A percentile compares a stretch with the other conserved stretches of the same genome.
phyloP scores from a whole-genome alignment of 1,140 invertebrate genomes.

The Cotesia typhae region DNA sequence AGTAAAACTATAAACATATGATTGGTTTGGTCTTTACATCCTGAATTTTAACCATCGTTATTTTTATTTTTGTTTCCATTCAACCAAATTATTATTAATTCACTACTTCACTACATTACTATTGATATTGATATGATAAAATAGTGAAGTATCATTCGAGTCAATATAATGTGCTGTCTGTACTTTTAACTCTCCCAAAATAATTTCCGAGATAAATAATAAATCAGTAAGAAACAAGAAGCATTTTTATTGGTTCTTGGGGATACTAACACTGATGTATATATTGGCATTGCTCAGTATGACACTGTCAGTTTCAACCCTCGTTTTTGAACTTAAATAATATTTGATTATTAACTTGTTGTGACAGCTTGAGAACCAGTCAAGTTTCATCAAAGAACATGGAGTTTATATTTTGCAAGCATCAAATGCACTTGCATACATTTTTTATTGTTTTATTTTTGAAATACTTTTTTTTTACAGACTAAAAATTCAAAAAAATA shows the following conservation, averaged over 20 bases:
- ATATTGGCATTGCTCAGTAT: conserved; percentile 68
- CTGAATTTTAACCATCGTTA: no score
- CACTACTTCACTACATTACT: no score
- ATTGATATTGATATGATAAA: no score
- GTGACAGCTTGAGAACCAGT: conserved; percentile 15
- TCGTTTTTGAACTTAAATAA: conserved; percentile 39
- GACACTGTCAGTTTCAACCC: conserved; percentile 65
- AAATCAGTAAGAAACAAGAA: not conserved
- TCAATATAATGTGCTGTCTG: no score
- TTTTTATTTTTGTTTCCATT: no score
- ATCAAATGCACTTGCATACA: no score
- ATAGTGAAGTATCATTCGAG: no score
- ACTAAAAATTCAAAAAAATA: not conserved
- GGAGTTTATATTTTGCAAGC: not conserved
- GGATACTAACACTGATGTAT: conserved; percentile 66
- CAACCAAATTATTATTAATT: no score
- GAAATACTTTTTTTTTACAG: not conserved
- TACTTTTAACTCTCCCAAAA: no score
- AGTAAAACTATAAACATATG: no score
- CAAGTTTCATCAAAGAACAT: conserved; percentile 9
- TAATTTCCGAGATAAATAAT: not conserved
- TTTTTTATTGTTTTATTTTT: not conserved
- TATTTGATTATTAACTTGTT: conserved; percentile 23
- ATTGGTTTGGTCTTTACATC: no score
- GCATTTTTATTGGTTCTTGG: conserved; percentile 38